A percentile compares a stretch with the other conserved stretches of the same genome.
Conservation (phyloP, 2,113 vertebrate species). For the Hepsetus odoe region DNA sequence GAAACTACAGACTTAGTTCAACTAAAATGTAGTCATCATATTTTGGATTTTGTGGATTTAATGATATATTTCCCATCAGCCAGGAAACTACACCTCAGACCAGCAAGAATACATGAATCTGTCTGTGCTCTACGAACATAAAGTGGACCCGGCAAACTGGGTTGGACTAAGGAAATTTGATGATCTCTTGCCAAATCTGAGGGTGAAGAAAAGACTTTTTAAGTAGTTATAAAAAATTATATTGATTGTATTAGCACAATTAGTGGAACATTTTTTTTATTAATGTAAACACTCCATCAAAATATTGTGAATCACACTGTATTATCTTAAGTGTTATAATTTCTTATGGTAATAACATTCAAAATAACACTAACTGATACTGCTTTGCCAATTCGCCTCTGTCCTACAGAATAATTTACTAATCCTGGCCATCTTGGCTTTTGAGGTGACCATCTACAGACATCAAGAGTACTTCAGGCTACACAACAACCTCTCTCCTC, state of each 20-base stretch:
- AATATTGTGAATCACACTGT: not conserved
- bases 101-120: slow-evolving; percentile 61
- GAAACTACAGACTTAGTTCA: too few relatives aligned
- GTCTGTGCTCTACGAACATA: slow-evolving; percentile 79
- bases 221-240: too few relatives aligned
- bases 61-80: slow-evolving; percentile 49
- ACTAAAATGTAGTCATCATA: not conserved
- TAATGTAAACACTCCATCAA: not conserved
- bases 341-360: not conserved
- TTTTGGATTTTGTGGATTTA: not conserved
- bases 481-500: slow-evolving; percentile 87
- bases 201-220: slow-evolving; percentile 75
- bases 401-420: slow-evolving; percentile 86
- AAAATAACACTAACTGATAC: not conserved
- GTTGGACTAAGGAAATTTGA: slow-evolving; percentile 85
- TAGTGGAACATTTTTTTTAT: not conserved
- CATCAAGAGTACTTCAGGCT: slow-evolving; percentile 92
- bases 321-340: not conserved
- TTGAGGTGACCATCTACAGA: slow-evolving; percentile 94
- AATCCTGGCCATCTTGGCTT: slow-evolving; percentile 91
- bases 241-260: too few relatives aligned
- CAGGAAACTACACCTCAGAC: slow-evolving; percentile 1
- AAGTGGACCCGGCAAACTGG: slow-evolving; percentile 89
- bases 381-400: not conserved
- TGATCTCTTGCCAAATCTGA: slow-evolving; percentile 84